Conservation (phyloP, 2,797 vertebrate genomes). For the Gila robusta region DNA sequence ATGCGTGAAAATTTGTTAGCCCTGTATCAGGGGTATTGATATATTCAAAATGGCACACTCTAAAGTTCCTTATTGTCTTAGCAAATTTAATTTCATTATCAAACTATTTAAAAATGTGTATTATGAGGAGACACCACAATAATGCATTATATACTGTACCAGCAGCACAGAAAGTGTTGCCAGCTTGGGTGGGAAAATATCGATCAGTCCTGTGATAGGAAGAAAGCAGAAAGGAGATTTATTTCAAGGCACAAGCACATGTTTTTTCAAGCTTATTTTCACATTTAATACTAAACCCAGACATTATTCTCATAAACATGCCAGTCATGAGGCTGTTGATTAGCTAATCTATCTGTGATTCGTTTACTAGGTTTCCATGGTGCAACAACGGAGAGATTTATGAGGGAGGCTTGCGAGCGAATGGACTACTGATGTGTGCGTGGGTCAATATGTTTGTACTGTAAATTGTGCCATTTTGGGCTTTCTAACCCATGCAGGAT, state of each 20-base stretch:
- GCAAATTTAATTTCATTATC: not conserved
- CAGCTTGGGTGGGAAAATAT: conserved; percentile 27
- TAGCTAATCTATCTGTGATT: conserved; percentile 31
- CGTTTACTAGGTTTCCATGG: conserved; percentile 1
- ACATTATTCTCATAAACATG: not conserved
- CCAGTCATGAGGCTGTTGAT: conserved; percentile 21
- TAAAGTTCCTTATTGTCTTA: not conserved
- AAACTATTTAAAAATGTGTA: not conserved
- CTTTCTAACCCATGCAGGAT: conserved; percentile 1
- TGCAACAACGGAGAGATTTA: conserved; percentile 21
- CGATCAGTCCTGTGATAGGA: not conserved
- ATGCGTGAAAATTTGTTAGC: not conserved
- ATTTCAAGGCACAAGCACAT: not conserved
- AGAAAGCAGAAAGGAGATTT: not conserved
- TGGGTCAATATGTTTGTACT: conserved; percentile 34
- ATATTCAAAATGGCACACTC: not conserved
- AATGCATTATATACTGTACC: not conserved
- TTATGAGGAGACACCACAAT: not conserved
- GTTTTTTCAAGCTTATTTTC: conserved; percentile 13
- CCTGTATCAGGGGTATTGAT: not conserved
- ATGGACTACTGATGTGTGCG: conserved; percentile 18
- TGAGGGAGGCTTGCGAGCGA: conserved; percentile 19
- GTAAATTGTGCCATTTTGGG: conserved; percentile 36
- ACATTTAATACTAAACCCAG: conserved; percentile 10
- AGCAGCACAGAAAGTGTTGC: not conserved